Percentiles rank a stretch among this genome's conserved stretches.
Evolutionary conservation across 1,140 invertebrate genomes (phyloP).

Genomic region (Pogonomyrmex barbatus): DNA sequence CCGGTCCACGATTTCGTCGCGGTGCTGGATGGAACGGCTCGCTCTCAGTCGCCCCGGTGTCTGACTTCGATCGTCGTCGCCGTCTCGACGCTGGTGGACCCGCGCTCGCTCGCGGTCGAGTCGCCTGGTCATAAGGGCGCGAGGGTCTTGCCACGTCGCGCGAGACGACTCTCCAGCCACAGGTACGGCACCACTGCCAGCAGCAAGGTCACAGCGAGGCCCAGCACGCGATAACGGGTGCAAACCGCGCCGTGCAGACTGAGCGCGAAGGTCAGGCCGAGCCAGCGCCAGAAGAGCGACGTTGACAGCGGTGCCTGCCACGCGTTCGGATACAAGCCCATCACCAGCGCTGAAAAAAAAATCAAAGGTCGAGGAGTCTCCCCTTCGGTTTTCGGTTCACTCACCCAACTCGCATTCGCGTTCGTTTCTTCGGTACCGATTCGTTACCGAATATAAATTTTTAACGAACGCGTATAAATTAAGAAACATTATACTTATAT

Average conservation of each 20-base stretch:
- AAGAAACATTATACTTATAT: background rate
- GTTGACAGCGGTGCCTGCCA: slow-evolving; percentile 86
- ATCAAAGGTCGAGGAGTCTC: background rate
- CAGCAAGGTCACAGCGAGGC: slow-evolving; percentile 81
- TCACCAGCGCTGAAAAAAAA: slow-evolving; percentile 82
- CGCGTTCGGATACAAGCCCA: slow-evolving; percentile 83
- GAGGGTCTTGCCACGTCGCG: slow-evolving; percentile 79
- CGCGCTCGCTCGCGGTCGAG: slow-evolving; percentile 52
- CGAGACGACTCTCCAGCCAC: slow-evolving; percentile 83
- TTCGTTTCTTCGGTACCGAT: background rate
- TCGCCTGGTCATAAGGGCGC: slow-evolving; percentile 81
- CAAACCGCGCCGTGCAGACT: slow-evolving; percentile 84
- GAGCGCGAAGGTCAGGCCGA: slow-evolving; percentile 84
- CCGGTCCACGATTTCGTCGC: slow-evolving; percentile 41
- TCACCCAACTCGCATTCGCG: background rate
- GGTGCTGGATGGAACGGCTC: slow-evolving; percentile 80
- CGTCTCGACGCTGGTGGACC: slow-evolving; percentile 59
- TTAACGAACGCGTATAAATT: background rate
- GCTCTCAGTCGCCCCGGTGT: slow-evolving; percentile 78
- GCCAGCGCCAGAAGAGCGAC: slow-evolving; percentile 85
- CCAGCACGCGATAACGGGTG: slow-evolving; percentile 83
- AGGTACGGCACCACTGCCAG: slow-evolving; percentile 83
- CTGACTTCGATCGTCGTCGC: slow-evolving; percentile 60
- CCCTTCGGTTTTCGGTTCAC: too few relatives aligned
- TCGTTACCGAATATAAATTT: background rate